A percentile compares a stretch with the other conserved stretches of the same genome.
phyloP scores from a whole-genome alignment of 2,888 invertebrate genomes.

The Exocentrus adspersus region DNA sequence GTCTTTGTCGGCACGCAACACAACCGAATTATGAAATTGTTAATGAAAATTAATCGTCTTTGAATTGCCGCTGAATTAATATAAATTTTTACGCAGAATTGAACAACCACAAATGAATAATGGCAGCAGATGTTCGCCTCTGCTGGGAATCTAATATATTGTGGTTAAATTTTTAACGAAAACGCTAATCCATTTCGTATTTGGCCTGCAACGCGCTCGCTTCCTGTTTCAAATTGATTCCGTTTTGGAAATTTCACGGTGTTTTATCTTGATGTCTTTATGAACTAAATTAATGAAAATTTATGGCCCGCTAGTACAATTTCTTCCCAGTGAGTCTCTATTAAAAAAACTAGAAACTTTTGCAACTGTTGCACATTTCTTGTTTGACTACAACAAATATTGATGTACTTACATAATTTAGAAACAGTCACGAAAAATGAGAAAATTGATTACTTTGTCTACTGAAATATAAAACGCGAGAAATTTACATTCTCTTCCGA shows the following conservation, averaged over 20 bases:
- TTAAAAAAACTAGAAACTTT: too few species aligned
- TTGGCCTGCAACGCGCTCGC: slow-evolving; percentile 22
- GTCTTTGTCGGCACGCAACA: slow-evolving; percentile 15
- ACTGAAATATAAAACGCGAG: background rate
- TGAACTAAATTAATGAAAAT: slow-evolving; percentile 23
- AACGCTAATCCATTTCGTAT: slow-evolving; percentile 28
- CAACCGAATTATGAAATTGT: slow-evolving; percentile 31
- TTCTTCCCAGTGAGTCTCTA: too few species aligned
- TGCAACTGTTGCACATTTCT: too few species aligned
- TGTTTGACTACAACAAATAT: too few species aligned
- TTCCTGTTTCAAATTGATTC: slow-evolving; percentile 45
- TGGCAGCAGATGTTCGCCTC: slow-evolving; percentile 36
- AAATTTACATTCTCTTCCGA: background rate
- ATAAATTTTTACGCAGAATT: slow-evolving; percentile 45
- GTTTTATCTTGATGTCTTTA: slow-evolving; percentile 34
- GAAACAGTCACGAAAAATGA: background rate
- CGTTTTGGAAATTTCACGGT: slow-evolving; percentile 35
- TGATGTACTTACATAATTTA: too few species aligned
- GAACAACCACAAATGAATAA: slow-evolving; percentile 41
- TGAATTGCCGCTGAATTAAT: slow-evolving; percentile 47
- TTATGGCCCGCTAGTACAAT: background rate
- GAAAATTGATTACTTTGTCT: background rate
- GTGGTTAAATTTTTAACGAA: slow-evolving; percentile 33
- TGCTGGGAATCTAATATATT: slow-evolving; percentile 37
- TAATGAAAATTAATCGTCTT: slow-evolving; percentile 46